Evolutionary conservation across 2,797 vertebrate genomes (phyloP).

Genomic region (Menidia menidia): DNA sequence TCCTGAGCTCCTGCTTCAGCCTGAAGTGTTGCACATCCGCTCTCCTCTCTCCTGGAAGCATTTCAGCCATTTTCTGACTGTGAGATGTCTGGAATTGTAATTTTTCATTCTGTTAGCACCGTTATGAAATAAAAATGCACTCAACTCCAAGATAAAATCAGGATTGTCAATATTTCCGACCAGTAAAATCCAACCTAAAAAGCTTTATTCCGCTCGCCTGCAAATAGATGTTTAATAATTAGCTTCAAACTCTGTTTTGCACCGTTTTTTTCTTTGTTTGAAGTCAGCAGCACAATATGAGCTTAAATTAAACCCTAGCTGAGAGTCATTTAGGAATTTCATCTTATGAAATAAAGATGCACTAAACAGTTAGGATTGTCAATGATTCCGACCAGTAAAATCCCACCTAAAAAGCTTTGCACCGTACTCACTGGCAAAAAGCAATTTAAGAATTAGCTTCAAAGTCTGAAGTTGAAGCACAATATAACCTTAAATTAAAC

Average conservation of each 20-base stretch:
- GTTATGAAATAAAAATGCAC: too few species aligned
- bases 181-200: not conserved
- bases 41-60: too few species aligned
- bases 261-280: slow-evolving; percentile 42
- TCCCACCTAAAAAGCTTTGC: not conserved
- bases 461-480: too few species aligned
- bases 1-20: not conserved
- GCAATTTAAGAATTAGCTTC: not conserved
- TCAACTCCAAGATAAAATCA: not conserved
- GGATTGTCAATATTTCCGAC: not conserved
- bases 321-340: slow-evolving; percentile 5
- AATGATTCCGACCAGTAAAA: not conserved
- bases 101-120: not conserved
- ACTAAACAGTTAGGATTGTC: not conserved
- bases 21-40: not conserved
- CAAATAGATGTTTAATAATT: slow-evolving; percentile 7
- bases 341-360: too few species aligned
- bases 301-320: slow-evolving; percentile 1
- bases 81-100: not conserved
- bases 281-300: slow-evolving; percentile 33
- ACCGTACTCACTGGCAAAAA: slow-evolving; percentile 8
- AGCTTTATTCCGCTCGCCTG: not conserved
- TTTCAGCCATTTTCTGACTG: not conserved
- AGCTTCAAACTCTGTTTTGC: slow-evolving; percentile 12
- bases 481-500: slow-evolving; percentile 23